phyloP scores from a whole-genome alignment of 2,888 invertebrate genomes.

The Melanophora roralis region DNA sequence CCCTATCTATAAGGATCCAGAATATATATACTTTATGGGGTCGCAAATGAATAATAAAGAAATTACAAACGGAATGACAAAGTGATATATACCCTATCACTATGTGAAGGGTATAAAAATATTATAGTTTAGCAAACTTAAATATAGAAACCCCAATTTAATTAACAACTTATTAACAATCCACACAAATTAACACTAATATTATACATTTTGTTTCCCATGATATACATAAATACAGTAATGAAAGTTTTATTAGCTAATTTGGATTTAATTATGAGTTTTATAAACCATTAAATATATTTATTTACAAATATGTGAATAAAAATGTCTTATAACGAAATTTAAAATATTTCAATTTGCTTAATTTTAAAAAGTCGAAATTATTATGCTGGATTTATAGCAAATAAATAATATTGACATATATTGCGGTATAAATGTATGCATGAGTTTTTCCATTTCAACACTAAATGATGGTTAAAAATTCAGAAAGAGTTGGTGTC shows the following conservation, averaged over 20 bases:
- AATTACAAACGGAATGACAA: too few species aligned
- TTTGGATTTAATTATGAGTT: neutral
- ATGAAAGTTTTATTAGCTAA: neutral
- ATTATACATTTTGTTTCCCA: neutral
- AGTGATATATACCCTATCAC: too few species aligned
- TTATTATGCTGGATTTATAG: neutral
- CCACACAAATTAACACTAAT: too few species aligned
- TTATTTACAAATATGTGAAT: neutral
- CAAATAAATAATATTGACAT: conserved; percentile 2
- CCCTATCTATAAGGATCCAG: too few species aligned
- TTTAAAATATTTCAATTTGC: too few species aligned
- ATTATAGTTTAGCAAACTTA: too few species aligned
- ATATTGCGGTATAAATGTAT: neutral
- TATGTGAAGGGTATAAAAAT: too few species aligned
- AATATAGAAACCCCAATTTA: too few species aligned
- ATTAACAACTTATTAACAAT: neutral
- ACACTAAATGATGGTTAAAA: neutral
- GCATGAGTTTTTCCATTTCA: conserved; percentile 13
- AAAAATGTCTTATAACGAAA: neutral
- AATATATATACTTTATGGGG: too few species aligned
- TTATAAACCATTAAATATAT: conserved; percentile 9
- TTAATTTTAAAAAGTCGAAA: too few species aligned
- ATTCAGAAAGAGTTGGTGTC: neutral
- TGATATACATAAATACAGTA: neutral
- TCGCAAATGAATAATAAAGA: too few species aligned